These are phyloP conservation scores for Rutilus rutilus DNA, from an alignment of 2,113 vertebrate species.

Conservation along the genomic window DNA sequence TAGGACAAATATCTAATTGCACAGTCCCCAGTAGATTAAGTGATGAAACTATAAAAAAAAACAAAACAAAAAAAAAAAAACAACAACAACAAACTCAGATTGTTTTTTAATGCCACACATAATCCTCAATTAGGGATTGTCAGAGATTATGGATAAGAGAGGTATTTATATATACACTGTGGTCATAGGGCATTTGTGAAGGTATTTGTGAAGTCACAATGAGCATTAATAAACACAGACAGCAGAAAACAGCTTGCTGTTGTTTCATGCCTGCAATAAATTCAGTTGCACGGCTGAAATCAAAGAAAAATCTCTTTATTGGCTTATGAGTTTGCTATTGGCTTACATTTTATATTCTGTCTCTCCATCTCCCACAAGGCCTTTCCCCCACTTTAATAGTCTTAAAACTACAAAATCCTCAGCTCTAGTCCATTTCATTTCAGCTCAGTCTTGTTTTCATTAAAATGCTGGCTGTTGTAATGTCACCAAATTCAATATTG, in stretches of 20 bases:
- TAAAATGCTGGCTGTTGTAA: slow-evolving; percentile 46
- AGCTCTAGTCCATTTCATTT: slow-evolving; percentile 71
- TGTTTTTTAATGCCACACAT: background rate
- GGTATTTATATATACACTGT: background rate
- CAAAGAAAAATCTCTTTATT: slow-evolving; percentile 70
- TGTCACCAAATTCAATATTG: slow-evolving; percentile 25
- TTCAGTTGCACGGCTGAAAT: slow-evolving; percentile 50
- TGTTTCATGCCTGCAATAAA: slow-evolving; percentile 48
- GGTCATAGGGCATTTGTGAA: background rate
- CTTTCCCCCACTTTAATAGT: slow-evolving; percentile 64
- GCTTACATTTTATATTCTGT: slow-evolving; percentile 47
- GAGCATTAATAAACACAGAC: background rate
- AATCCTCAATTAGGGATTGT: background rate
- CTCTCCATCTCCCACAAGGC: slow-evolving; percentile 36
- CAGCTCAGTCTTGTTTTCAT: slow-evolving; percentile 23
- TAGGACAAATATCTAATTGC: background rate
- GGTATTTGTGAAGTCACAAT: background rate
- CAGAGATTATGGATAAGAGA: background rate
- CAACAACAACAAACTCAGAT: too few species aligned
- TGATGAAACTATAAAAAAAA: background rate
- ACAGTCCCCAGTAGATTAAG: background rate
- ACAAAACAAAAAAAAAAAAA: background rate
- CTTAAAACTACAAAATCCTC: slow-evolving; percentile 75
- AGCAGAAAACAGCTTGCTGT: background rate
- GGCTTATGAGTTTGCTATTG: slow-evolving; percentile 57